These are phyloP conservation scores for Notechis scutatus DNA, from an alignment of 2,113 vertebrate genomes.

Conservation along the genomic window DNA sequence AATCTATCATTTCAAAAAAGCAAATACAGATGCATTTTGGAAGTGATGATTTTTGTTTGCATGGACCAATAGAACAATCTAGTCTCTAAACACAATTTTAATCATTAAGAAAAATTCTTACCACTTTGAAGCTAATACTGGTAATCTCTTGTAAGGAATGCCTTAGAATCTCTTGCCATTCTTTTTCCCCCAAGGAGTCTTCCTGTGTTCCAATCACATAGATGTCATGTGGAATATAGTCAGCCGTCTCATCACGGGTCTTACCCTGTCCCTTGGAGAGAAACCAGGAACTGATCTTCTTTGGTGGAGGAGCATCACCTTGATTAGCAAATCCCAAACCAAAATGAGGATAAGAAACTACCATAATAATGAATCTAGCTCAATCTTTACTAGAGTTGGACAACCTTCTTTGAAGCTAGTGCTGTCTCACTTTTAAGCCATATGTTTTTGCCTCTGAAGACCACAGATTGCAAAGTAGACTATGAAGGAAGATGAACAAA, in stretches of 20 bases:
- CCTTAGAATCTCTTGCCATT: constrained; percentile 87
- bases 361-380: background rate
- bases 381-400: background rate
- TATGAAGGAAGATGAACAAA: background rate
- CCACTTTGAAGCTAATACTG: constrained; percentile 90
- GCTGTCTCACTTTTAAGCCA: background rate
- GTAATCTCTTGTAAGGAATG: constrained; percentile 86
- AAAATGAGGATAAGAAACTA: constrained; percentile 40
- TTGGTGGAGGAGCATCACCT: constrained; percentile 87
- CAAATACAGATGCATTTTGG: background rate
- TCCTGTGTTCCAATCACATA: constrained; percentile 96
- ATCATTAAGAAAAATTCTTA: constrained; percentile 57
- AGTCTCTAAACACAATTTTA: background rate
- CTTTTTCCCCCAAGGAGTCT: constrained; percentile 87
- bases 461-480: background rate
- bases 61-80: background rate
- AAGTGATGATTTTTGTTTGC: background rate
- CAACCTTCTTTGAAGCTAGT: background rate
- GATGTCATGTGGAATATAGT: constrained; percentile 95
- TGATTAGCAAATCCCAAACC: constrained; percentile 66
- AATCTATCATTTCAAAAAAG: background rate
- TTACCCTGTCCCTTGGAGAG: constrained; percentile 95
- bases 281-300: constrained; percentile 92
- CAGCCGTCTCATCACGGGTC: constrained; percentile 90
- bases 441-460: background rate